Percentiles rank a stretch among this genome's conserved stretches.
These are phyloP conservation scores for Drosophila monieri DNA, from an alignment of 2,888 invertebrate genomes.

Conservation along the genomic window DNA sequence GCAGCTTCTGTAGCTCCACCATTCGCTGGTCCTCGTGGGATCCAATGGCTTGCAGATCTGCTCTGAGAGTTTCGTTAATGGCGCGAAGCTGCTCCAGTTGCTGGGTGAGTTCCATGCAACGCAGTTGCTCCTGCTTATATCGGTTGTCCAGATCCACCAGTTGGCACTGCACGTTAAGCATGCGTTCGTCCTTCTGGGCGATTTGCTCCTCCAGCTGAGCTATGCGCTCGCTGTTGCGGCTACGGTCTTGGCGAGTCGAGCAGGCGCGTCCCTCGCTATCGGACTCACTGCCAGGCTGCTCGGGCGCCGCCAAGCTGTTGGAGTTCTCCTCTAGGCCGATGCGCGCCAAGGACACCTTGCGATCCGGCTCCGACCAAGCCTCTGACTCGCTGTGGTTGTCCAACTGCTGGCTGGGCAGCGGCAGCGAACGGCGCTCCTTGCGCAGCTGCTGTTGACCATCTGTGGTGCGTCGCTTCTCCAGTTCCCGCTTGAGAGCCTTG, in stretches of 20 bases:
- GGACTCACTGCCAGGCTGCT: slow-evolving; percentile 66
- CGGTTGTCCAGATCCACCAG: slow-evolving; percentile 82
- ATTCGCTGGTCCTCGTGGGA: slow-evolving; percentile 57
- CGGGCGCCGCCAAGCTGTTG: slow-evolving; percentile 47
- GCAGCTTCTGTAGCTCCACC: slow-evolving; percentile 44
- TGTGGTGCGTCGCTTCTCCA: slow-evolving; percentile 65
- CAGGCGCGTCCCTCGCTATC: slow-evolving; percentile 80
- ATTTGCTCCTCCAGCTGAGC: slow-evolving; percentile 83
- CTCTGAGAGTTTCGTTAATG: slow-evolving; percentile 75
- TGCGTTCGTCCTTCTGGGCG: slow-evolving; percentile 84
- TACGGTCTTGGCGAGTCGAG: slow-evolving; percentile 66
- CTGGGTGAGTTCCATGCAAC: slow-evolving; percentile 70
- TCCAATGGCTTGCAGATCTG: slow-evolving; percentile 73
- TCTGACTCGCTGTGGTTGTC: slow-evolving; percentile 88
- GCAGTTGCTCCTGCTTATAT: slow-evolving; percentile 80
- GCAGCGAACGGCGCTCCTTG: slow-evolving; percentile 82
- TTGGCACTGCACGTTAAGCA: slow-evolving; percentile 82
- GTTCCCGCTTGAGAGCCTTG: slow-evolving; percentile 75
- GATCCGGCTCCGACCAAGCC: slow-evolving; percentile 94
- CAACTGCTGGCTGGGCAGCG: slow-evolving; percentile 59
- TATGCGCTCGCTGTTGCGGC: slow-evolving; percentile 83
- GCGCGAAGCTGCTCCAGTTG: slow-evolving; percentile 74
- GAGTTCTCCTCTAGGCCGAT: slow-evolving; percentile 87
- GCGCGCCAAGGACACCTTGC: slow-evolving; percentile 91
- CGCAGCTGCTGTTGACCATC: slow-evolving; percentile 63